phyloP scores from a whole-genome alignment of 2,888 invertebrate genomes.

The Therioaphis trifolii region DNA sequence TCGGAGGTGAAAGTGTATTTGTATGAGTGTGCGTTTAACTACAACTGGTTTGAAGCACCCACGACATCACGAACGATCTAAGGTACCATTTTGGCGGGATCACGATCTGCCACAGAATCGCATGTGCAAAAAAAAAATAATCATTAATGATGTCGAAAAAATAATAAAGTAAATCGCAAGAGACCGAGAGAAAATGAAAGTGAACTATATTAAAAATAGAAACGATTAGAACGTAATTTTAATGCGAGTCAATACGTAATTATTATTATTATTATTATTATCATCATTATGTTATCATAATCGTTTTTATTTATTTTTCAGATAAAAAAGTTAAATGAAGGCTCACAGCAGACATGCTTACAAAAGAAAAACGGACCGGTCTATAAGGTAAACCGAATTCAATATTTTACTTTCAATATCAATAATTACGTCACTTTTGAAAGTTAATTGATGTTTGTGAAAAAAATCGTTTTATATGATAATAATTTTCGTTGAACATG shows the following conservation, averaged over 20 bases:
- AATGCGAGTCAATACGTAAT: neutral
- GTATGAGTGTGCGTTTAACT: conserved; percentile 19
- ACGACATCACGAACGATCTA: conserved; percentile 50
- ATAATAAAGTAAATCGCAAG: conserved; percentile 25
- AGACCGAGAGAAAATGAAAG: conserved; percentile 48
- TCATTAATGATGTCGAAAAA: conserved; percentile 37
- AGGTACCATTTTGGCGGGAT: conserved; percentile 52
- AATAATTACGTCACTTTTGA: conserved; percentile 22
- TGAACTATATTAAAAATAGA: conserved; percentile 44
- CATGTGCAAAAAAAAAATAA: conserved; percentile 47
- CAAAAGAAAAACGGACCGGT: conserved; percentile 43
- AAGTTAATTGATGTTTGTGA: conserved; percentile 14
- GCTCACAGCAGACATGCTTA: conserved; percentile 45
- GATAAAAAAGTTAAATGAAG: conserved; percentile 60
- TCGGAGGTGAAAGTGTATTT: conserved; percentile 60
- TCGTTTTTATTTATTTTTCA: conserved; percentile 38
- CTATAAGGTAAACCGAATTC: conserved; percentile 24
- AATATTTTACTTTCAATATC: conserved; percentile 13
- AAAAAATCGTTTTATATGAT: neutral
- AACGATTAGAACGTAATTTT: conserved; percentile 30
- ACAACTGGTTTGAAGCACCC: conserved; percentile 51
- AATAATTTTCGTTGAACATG: too few species aligned
- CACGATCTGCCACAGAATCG: conserved; percentile 42
- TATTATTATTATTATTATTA: conserved; percentile 6
- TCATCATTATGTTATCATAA: neutral